A percentile compares a stretch with the other conserved stretches of the same genome.
phyloP scores from a whole-genome alignment of 1,140 invertebrate species.

The Probaryconus sp. region DNA sequence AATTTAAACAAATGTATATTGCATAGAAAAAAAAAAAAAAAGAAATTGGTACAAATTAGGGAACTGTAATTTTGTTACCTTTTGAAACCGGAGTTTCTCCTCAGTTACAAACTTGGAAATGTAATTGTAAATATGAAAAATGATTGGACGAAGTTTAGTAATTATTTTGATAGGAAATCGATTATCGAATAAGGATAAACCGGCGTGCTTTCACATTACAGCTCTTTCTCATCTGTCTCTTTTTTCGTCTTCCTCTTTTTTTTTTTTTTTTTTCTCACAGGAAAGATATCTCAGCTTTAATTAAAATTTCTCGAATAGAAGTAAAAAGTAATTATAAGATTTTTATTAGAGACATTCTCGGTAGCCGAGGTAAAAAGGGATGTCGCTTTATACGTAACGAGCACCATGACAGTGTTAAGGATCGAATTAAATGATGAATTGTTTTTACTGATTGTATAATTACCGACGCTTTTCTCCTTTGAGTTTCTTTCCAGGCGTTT shows the following conservation, averaged over 20 bases:
- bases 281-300: slow-evolving; percentile 73
- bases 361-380: slow-evolving; percentile 46
- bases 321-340: slow-evolving; percentile 76
- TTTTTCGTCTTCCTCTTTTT: slow-evolving; percentile 18
- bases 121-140: slow-evolving; percentile 45
- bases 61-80: too few relatives aligned
- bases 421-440: slow-evolving; percentile 73
- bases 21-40: too few relatives aligned
- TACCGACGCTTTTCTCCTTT: slow-evolving; percentile 54
- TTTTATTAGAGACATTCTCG: slow-evolving; percentile 71
- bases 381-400: slow-evolving; percentile 53
- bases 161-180: slow-evolving; percentile 61
- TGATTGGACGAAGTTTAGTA: slow-evolving; percentile 37
- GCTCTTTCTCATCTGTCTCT: slow-evolving; percentile 50
- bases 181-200: slow-evolving; percentile 58
- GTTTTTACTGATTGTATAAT: slow-evolving; percentile 74
- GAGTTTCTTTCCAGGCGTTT: slow-evolving; percentile 26
- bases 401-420: slow-evolving; percentile 55
- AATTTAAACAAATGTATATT: slow-evolving; percentile 4
- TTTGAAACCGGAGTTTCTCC: too few relatives aligned
- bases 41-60: too few relatives aligned
- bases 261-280: slow-evolving; percentile 65
- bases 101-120: slow-evolving; percentile 18
- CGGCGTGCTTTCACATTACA: slow-evolving; percentile 55
- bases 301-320: slow-evolving; percentile 74